A percentile compares a stretch with the other conserved stretches of the same genome.
These are phyloP conservation scores for Ciconia maguari DNA, from an alignment of 2,113 vertebrate species.

Conservation along the genomic window DNA sequence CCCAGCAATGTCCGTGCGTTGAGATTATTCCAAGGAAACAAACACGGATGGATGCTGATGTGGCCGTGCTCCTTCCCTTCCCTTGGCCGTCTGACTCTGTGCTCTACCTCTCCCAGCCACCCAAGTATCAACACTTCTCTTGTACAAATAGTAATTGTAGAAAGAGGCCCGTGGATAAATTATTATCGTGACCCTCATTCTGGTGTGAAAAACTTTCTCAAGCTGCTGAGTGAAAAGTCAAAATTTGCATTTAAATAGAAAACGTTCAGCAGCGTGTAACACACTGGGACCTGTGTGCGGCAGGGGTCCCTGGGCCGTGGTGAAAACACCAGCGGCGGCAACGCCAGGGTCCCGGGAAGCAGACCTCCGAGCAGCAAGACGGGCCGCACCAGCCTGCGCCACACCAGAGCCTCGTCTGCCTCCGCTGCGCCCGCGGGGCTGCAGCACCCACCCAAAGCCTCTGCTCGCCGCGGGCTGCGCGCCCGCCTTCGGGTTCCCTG, in stretches of 20 bases:
- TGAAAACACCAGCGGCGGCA: rapidly evolving
- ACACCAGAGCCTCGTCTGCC: background rate
- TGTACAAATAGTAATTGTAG: conserved; percentile 69
- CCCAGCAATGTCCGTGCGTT: rapidly evolving
- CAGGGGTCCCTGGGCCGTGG: background rate
- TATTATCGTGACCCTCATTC: conserved; percentile 75
- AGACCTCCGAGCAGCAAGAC: too few relatives aligned
- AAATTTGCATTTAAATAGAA: conserved; percentile 84
- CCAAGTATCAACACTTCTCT: background rate
- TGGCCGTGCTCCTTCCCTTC: background rate
- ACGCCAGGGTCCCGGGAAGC: background rate
- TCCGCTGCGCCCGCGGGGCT: rapidly evolving
- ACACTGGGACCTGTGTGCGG: background rate
- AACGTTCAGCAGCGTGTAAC: conserved; percentile 13
- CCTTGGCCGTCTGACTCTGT: rapidly evolving
- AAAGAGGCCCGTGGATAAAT: conserved; percentile 73
- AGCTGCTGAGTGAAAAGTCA: conserved; percentile 78
- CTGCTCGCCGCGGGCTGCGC: rapidly evolving
- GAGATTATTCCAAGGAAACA: background rate
- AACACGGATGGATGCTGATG: rapidly evolving
- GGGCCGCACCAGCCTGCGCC: too few relatives aligned
- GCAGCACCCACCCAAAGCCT: rapidly evolving
- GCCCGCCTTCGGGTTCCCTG: rapidly evolving
- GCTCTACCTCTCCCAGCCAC: background rate
- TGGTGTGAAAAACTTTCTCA: conserved; percentile 68